Conservation (phyloP, 2,888 invertebrate species). For the Zaprionus lineosus region DNA sequence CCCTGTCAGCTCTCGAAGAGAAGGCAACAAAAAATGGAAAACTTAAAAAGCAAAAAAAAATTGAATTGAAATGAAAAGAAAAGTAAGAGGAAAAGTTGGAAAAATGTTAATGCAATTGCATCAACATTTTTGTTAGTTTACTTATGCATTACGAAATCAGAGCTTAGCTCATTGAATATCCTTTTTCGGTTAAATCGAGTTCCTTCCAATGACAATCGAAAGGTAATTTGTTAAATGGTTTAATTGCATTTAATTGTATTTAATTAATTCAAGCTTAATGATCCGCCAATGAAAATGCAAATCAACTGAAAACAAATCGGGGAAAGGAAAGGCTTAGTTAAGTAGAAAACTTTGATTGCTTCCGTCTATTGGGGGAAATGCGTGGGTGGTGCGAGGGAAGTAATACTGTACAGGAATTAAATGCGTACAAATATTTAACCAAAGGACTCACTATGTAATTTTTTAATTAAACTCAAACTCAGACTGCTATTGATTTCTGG, state of each 20-base stretch:
- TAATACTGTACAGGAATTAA: too few species aligned
- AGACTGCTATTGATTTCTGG: slow-evolving; percentile 66
- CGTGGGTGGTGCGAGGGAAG: too few species aligned
- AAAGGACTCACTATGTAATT: too few species aligned
- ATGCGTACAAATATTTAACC: too few species aligned
- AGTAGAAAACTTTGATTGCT: not conserved
- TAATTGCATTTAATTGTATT: too few species aligned
- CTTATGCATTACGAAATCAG: slow-evolving; percentile 17
- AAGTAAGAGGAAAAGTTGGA: slow-evolving; percentile 3
- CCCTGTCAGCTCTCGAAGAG: slow-evolving; percentile 31
- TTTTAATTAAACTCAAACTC: too few species aligned
- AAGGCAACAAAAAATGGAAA: too few species aligned
- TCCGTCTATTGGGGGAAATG: too few species aligned
- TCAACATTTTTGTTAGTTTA: slow-evolving; percentile 25
- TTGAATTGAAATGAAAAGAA: too few species aligned
- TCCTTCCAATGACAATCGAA: slow-evolving; percentile 12
- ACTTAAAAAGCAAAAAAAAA: slow-evolving; percentile 3
- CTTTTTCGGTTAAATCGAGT: slow-evolving; percentile 18
- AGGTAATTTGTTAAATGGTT: slow-evolving; percentile 39
- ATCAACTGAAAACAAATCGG: not conserved
- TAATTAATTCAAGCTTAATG: slow-evolving; percentile 27
- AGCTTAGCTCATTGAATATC: slow-evolving; percentile 50
- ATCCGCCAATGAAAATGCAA: slow-evolving; percentile 10
- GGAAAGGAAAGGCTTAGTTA: too few species aligned
- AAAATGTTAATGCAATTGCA: slow-evolving; percentile 55